Base-by-base conservation (phyloP, 2,113 vertebrate species). In the Antennarius striatus region DNA sequence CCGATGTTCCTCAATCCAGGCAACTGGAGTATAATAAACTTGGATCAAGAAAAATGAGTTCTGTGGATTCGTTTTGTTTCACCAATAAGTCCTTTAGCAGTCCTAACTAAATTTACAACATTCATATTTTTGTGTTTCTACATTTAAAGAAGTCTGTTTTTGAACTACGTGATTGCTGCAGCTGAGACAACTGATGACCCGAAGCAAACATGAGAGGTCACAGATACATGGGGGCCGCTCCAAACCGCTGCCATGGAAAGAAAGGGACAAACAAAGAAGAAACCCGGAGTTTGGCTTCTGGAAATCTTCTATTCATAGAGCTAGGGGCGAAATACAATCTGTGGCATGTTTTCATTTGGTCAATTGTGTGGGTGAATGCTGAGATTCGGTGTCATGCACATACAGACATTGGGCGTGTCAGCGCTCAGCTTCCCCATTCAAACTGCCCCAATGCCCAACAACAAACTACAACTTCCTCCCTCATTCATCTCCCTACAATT, bases 381-480 rank as follows among this genome's bases (percentile, higher is more conserved):
- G 79, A 88, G 87, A 83, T 88, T 76, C 58, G 81, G 86, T 90
- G 84, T 91, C 86, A 77, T 53, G 46, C 64, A 65, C 48, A 73
- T 49, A 50, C 57, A 69, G 72, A 65, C 73, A 56, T 55, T 69
- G 83, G 86, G 88, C 10, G 86, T 83, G 84, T 79, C 79, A 49
- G 47, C 15, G 68, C 58, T 82, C 70, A 50, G 82, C 32, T 56
- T 80, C 75, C 68, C 76, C 69, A 74, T 57, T 79, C 77, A 62
- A 73, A 69, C 15, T 50, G 55, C 69, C 60, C 79, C 72, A 17
- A 56, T 40, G 76, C 60, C 51, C 56, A 59, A 75, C 81, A 73
- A 81, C 87, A 90, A 88, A 85, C 70, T 66, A 57, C 75, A 17
- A 58, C 84, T 90, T 88, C 87, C 88, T 85, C 71, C 57, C 43